phyloP scores from a whole-genome alignment of 2,888 invertebrate species.

The Lamproptera curius region DNA sequence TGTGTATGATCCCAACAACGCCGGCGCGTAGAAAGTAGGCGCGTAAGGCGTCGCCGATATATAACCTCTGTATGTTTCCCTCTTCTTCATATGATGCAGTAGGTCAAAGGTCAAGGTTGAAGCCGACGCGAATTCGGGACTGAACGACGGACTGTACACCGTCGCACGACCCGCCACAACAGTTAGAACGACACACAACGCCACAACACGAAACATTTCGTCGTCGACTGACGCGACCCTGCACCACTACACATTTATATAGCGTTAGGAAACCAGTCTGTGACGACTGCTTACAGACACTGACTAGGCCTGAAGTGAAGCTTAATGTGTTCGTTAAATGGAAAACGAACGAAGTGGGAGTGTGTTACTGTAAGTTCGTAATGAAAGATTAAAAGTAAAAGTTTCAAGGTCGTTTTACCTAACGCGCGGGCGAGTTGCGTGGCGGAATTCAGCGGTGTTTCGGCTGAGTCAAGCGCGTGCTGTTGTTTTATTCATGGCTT shows the following conservation, averaged over 20 bases:
- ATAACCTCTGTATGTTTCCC: too few relatives aligned
- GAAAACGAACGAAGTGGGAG: not conserved
- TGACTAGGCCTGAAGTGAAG: conserved; percentile 7
- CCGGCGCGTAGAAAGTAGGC: conserved; percentile 12
- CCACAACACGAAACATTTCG: conserved; percentile 13
- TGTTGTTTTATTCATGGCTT: not conserved
- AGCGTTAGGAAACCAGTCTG: conserved; percentile 12
- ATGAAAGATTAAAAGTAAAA: conserved; percentile 1
- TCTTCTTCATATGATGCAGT: too few relatives aligned
- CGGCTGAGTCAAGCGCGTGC: not conserved
- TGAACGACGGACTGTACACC: not conserved
- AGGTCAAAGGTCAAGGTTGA: too few relatives aligned
- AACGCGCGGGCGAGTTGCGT: not conserved
- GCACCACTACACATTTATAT: conserved; percentile 11
- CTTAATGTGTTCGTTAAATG: not conserved
- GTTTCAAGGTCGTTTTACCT: not conserved
- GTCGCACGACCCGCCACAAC: not conserved
- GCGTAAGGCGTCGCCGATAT: conserved; percentile 13
- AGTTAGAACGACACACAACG: conserved; percentile 4
- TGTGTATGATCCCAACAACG: not conserved
- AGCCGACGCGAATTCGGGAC: not conserved
- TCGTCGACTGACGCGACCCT: conserved; percentile 10
- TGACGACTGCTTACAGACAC: not conserved
- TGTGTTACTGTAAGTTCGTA: not conserved
- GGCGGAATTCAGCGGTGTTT: not conserved